These are phyloP conservation scores for Xestobium rufovillosum DNA, from an alignment of 2,888 invertebrate genomes.

Conservation along the genomic window DNA sequence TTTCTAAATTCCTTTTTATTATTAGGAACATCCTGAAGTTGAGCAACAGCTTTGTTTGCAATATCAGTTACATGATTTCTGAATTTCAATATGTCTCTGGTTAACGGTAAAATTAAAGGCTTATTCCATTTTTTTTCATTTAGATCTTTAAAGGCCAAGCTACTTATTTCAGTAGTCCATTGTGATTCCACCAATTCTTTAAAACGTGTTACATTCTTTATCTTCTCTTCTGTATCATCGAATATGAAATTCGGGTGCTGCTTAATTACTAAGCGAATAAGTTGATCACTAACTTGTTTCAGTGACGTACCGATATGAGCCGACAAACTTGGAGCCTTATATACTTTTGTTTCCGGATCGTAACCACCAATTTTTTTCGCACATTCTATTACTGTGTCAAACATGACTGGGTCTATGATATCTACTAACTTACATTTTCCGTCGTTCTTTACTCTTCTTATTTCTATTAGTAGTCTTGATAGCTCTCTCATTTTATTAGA, in stretches of 20 bases:
- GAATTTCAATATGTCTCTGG: constrained; percentile 6
- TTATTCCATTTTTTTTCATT: constrained; percentile 8
- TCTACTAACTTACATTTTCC: constrained; percentile 6
- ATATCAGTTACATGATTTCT: constrained; percentile 5
- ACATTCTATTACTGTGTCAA: constrained; percentile 10
- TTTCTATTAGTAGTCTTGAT: constrained; percentile 17
- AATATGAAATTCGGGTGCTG: constrained; percentile 7
- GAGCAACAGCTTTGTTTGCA: constrained; percentile 4
- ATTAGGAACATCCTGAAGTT: neutral
- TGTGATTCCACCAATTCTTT: constrained; percentile 12
- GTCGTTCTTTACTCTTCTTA: constrained; percentile 13
- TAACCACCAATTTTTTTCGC: constrained; percentile 9
- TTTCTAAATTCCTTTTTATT: constrained; percentile 1
- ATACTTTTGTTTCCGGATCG: constrained; percentile 9
- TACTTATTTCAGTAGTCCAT: constrained; percentile 16
- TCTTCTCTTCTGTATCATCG: constrained; percentile 5
- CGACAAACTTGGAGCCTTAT: constrained; percentile 10
- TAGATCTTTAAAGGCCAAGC: constrained; percentile 12
- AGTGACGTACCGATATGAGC: constrained; percentile 12
- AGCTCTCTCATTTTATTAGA: constrained; percentile 12
- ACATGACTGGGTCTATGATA: constrained; percentile 8
- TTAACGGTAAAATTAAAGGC: constrained; percentile 1
- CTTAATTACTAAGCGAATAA: constrained; percentile 12
- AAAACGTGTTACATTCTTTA: constrained; percentile 11
- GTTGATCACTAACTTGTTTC: constrained; percentile 12